Evolutionary conservation across 2,797 vertebrate species (phyloP).

Genomic region (Danio aesculapii): DNA sequence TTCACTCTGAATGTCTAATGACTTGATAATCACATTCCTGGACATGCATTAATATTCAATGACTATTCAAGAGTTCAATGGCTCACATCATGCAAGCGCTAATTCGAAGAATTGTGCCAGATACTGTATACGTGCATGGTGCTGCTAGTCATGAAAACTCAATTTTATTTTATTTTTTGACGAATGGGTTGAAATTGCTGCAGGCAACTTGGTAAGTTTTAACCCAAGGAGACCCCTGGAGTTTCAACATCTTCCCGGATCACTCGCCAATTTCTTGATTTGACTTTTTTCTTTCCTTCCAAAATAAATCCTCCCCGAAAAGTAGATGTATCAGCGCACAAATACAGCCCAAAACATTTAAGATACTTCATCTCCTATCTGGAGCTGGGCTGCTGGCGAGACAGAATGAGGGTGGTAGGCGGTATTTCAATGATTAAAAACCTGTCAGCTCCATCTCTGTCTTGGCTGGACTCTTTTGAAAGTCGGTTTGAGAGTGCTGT

Average conservation of each 20-base stretch:
- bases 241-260: conserved; percentile 23
- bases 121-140: neutral
- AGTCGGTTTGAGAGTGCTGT: conserved; percentile 47
- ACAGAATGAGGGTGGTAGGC: conserved; percentile 48
- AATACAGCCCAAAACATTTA: conserved; percentile 12
- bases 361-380: conserved; percentile 43
- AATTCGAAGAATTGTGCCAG: conserved; percentile 10
- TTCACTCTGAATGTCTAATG: conserved; percentile 48
- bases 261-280: neutral
- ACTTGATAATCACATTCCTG: conserved; percentile 49
- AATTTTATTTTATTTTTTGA: neutral
- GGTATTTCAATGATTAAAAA: conserved; percentile 55
- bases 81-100: conserved; percentile 21
- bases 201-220: conserved; percentile 28
- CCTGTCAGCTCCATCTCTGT: conserved; percentile 58
- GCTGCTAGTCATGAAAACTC: conserved; percentile 35
- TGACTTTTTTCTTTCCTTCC: neutral
- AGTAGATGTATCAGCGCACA: neutral
- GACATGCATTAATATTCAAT: conserved; percentile 51
- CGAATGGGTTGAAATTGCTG: conserved; percentile 30
- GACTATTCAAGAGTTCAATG: conserved; percentile 28
- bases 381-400: conserved; percentile 36
- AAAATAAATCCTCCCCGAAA: neutral
- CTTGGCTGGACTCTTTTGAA: conserved; percentile 53
- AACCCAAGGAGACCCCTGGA: conserved; percentile 40